Conservation (phyloP, 2,113 vertebrate genomes). For the Chamaea fasciata region DNA sequence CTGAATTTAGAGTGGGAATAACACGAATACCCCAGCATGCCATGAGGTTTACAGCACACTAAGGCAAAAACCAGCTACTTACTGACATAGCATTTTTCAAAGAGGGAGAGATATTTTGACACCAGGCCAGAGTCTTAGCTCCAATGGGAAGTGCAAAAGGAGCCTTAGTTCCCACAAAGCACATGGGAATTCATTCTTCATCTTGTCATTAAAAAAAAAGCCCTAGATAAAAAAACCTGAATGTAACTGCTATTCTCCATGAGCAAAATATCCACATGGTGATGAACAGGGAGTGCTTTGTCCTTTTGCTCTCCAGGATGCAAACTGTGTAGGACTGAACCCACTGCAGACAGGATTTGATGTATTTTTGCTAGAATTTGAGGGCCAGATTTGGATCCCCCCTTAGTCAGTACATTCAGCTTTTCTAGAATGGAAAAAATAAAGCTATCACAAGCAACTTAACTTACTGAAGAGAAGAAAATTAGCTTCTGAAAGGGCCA, state of each 20-base stretch:
- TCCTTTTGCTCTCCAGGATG: not conserved
- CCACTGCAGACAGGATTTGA: not conserved
- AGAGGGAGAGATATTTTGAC: not conserved
- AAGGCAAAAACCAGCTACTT: not conserved
- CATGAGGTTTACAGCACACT: not conserved
- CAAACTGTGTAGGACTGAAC: not conserved
- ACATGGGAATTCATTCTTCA: slow-evolving; percentile 29
- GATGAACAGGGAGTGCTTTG: not conserved
- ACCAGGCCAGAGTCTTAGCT: not conserved
- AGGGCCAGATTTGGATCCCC: rapidly evolving
- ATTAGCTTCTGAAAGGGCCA: not conserved
- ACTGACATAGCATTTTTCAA: not conserved
- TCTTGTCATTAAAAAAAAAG: not conserved
- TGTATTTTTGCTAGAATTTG: not conserved
- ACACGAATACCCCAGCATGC: rapidly evolving
- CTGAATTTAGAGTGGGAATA: not conserved
- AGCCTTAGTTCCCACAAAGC: slow-evolving; percentile 6
- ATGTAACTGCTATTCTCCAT: not conserved
- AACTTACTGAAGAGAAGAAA: not conserved
- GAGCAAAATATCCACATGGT: not conserved
- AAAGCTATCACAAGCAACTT: not conserved
- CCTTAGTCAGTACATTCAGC: not conserved
- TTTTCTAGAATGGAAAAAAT: not conserved
- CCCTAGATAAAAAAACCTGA: not conserved
- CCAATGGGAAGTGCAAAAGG: not conserved